A percentile compares a stretch with the other conserved stretches of the same genome.
Conservation (phyloP, 2,113 vertebrate genomes). For the Salvelinus sp. region DNA sequence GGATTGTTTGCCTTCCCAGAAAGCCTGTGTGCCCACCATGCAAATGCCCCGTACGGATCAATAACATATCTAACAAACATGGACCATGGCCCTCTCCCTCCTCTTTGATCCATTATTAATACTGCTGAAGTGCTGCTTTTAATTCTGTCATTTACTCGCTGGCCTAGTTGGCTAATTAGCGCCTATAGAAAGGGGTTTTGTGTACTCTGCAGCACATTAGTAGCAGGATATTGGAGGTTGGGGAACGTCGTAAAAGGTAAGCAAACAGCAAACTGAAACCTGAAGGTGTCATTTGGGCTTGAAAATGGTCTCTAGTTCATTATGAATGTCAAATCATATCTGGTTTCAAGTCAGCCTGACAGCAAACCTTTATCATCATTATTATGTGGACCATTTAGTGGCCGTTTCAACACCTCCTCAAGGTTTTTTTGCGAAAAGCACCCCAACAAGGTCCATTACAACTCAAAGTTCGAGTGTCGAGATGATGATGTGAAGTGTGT, state of each 20-base stretch:
- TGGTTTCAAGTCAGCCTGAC: neutral
- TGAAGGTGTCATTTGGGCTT: neutral
- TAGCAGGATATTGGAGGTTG: neutral
- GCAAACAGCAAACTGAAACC: neutral
- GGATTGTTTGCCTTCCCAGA: neutral
- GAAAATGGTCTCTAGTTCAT: neutral
- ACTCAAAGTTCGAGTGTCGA: no score
- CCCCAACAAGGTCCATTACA: no score
- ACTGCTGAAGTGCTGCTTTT: slow-evolving; percentile 40
- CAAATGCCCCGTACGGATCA: neutral
- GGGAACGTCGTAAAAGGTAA: neutral
- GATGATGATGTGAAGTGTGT: no score
- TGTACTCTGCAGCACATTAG: neutral
- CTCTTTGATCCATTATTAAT: slow-evolving; percentile 64
- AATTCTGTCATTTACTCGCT: slow-evolving; percentile 8
- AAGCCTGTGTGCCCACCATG: neutral
- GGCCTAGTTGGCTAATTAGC: neutral
- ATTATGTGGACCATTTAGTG: no score
- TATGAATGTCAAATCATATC: neutral
- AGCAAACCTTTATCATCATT: neutral
- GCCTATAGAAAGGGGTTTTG: neutral
- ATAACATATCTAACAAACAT: slow-evolving; percentile 10
- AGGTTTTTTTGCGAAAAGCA: no score
- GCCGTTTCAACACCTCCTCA: no score
- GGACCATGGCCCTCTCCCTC: slow-evolving; percentile 21